Evolutionary conservation across 2,797 vertebrate genomes (phyloP).

Genomic region (Gambusia yucatana): DNA sequence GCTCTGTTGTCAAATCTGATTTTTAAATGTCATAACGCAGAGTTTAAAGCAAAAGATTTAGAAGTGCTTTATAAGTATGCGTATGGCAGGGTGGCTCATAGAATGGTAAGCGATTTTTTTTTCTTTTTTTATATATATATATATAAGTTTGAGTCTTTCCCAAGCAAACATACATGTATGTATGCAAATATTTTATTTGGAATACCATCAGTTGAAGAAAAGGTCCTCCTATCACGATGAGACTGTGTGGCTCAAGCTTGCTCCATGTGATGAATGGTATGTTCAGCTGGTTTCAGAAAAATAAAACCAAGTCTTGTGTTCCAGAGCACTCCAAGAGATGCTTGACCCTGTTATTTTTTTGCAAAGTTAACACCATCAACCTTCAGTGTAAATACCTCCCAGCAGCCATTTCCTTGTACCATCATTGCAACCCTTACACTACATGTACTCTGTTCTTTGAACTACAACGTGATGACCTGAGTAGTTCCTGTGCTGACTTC

Average conservation of each 20-base stretch:
- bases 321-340: constrained; percentile 42
- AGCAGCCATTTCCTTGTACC: constrained; percentile 31
- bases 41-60: constrained; percentile 83
- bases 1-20: constrained; percentile 83
- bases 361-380: constrained; percentile 57
- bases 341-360: constrained; percentile 54
- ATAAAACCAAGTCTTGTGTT: constrained; percentile 45
- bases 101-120: constrained; percentile 42
- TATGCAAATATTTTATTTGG: constrained; percentile 72
- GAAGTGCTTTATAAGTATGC: constrained; percentile 87
- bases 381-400: constrained; percentile 72
- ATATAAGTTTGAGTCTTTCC: constrained; percentile 47
- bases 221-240: constrained; percentile 56
- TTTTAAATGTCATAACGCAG: constrained; percentile 80
- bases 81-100: constrained; percentile 64
- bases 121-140: too few relatives aligned
- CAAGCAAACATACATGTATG: constrained; percentile 57
- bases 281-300: constrained; percentile 55
- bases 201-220: constrained; percentile 51
- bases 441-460: constrained; percentile 55
- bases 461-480: constrained; percentile 36
- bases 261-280: constrained; percentile 46
- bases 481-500: constrained; percentile 32
- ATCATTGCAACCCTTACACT: constrained; percentile 55
- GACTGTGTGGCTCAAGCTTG: constrained; percentile 48